These are phyloP conservation scores for Agapornis canus DNA, from an alignment of 2,797 vertebrate genomes.

Conservation along the genomic window DNA sequence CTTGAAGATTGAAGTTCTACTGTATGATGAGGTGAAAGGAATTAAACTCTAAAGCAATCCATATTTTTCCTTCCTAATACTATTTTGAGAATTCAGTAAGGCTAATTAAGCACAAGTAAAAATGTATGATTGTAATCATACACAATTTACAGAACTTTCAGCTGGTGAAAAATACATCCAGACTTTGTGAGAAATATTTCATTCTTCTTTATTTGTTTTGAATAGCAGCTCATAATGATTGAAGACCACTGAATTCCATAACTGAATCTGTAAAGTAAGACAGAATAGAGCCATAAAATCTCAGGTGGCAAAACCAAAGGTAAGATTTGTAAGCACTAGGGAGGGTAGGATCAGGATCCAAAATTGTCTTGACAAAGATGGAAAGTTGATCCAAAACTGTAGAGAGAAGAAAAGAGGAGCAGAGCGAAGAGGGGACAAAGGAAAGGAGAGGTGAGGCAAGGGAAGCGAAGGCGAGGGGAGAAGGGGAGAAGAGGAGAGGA, in stretches of 20 bases:
- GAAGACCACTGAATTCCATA: background rate
- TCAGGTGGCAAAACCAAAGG: background rate
- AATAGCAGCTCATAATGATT: background rate
- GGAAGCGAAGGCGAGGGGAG: background rate
- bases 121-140: accelerated
- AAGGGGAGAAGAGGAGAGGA: background rate
- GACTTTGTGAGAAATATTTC: background rate
- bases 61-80: background rate
- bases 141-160: background rate
- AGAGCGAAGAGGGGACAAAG: background rate
- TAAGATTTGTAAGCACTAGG: background rate
- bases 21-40: background rate
- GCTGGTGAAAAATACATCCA: background rate
- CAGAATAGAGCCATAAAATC: background rate
- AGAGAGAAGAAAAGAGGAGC: background rate
- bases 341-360: background rate
- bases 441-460: background rate
- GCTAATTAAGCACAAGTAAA: background rate
- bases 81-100: background rate
- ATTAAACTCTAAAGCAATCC: background rate
- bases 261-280: background rate
- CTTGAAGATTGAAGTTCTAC: background rate
- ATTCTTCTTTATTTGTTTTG: background rate
- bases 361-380: background rate
- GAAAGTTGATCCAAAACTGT: background rate